Base-by-base conservation (phyloP, 2,888 invertebrate species). In the Malacosoma neustria region DNA sequence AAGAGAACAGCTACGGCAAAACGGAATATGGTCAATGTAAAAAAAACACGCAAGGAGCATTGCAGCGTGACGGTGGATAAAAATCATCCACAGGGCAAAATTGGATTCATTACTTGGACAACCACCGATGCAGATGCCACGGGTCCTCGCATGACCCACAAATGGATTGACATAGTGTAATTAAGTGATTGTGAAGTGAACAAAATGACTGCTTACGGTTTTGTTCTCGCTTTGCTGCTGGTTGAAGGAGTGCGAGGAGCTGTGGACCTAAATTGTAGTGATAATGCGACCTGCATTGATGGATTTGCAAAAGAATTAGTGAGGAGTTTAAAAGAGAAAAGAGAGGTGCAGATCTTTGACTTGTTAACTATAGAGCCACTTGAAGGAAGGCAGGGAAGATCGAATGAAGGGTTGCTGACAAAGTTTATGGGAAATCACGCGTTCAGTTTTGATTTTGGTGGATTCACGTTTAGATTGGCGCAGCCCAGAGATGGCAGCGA, bases 241-340 rank as follows among this genome's bases (percentile, higher is more conserved):
- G 54, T 76, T 47, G 71, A 73, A 36, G 67, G 69, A 39, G 72
- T 64, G 44, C 54, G 55, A 37, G 71, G 73, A 39, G 65, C 73
- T 34, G 69, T 81, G 41, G 77, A 85, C 51, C 51, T 87, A 14
- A 74, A 67, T 51, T 90, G 90, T 70, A 87, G 87, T 63, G 89
- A 89, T 54, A 89, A 90, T 66, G 88, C 89, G 22, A 89, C 88
- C 42, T 90, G 90, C 51, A 76, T 90, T 29, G 81, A 88, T 38
- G 52, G 71, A 29, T 63, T 89, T 56, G 77, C 87, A 12, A 79
- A 65, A 42, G 80, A 87, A 45, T 72, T 89, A 35, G 61, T 87
- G 39, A 76, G 71, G 49, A 87, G 85, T 49, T 80, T 89, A 41
- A 69, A 81, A 36, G 77, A 86, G 36, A 82, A 87, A 50, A 87